These are phyloP conservation scores for Lasioglossum morio DNA, from an alignment of 2,888 invertebrate genomes.

Conservation along the genomic window DNA sequence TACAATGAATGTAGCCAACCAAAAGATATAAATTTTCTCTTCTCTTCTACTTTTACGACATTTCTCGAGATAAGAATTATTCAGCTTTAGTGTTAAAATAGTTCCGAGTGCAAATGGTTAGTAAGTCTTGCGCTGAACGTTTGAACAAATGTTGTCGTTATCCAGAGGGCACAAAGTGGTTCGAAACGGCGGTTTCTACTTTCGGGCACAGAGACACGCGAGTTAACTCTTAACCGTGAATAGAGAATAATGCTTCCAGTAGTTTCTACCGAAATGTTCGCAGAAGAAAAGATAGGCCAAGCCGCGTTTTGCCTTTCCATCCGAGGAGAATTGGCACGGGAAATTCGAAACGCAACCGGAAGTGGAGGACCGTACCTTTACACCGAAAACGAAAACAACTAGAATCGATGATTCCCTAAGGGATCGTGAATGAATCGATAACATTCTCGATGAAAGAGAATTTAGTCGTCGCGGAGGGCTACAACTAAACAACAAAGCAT, in stretches of 20 bases:
- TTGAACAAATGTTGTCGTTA: neutral
- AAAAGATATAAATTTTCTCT: too few species aligned
- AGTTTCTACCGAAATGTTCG: neutral
- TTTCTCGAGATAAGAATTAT: too few species aligned
- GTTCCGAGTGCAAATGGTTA: too few species aligned
- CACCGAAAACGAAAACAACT: neutral
- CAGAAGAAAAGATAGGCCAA: conserved; percentile 33
- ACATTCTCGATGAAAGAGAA: neutral
- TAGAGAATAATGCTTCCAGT: neutral
- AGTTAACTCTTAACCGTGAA: neutral
- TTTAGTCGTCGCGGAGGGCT: neutral
- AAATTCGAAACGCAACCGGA: neutral
- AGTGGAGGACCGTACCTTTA: neutral
- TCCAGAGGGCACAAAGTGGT: neutral
- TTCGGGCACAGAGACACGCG: neutral
- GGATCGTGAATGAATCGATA: neutral
- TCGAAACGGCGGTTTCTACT: neutral
- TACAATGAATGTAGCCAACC: too few species aligned
- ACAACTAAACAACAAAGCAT: conserved; percentile 22
- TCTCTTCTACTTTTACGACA: too few species aligned
- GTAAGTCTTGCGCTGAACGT: neutral
- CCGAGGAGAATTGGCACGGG: neutral
- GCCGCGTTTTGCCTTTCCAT: neutral
- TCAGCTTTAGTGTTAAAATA: too few species aligned
- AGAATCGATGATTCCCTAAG: neutral